phyloP scores from a whole-genome alignment of 1,140 invertebrate genomes.

The Aphidius ervi region DNA sequence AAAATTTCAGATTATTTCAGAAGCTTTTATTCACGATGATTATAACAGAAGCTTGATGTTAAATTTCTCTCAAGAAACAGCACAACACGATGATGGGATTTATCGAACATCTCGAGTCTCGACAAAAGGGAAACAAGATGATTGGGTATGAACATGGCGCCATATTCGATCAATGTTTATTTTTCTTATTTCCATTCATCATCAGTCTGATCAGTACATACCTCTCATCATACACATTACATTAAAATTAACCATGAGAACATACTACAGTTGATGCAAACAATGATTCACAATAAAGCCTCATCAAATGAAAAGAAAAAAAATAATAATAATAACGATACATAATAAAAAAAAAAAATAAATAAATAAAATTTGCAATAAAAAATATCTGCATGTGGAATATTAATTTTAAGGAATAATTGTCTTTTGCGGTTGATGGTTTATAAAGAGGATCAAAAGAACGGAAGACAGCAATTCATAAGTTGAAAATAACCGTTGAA shows the following conservation, averaged over 20 bases:
- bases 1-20: too few relatives aligned
- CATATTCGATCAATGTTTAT: not conserved
- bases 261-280: too few relatives aligned
- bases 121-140: constrained; percentile 24
- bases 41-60: too few relatives aligned
- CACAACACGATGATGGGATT: too few relatives aligned
- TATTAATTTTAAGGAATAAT: constrained; percentile 1
- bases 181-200: not conserved
- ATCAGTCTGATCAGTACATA: too few relatives aligned
- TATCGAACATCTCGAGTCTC: constrained; percentile 9
- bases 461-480: constrained; percentile 11
- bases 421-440: constrained; percentile 2
- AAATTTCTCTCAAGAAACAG: too few relatives aligned
- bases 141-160: constrained; percentile 9
- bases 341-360: not conserved
- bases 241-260: too few relatives aligned
- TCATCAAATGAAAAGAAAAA: too few relatives aligned
- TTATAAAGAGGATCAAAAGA: constrained; percentile 4
- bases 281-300: too few relatives aligned
- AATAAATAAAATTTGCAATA: not conserved
- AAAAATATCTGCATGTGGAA: not conserved
- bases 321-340: too few relatives aligned
- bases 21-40: too few relatives aligned
- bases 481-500: not conserved
- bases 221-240: too few relatives aligned